Conservation (phyloP, 2,113 vertebrate genomes). For the Argyrosomus japonicus region DNA sequence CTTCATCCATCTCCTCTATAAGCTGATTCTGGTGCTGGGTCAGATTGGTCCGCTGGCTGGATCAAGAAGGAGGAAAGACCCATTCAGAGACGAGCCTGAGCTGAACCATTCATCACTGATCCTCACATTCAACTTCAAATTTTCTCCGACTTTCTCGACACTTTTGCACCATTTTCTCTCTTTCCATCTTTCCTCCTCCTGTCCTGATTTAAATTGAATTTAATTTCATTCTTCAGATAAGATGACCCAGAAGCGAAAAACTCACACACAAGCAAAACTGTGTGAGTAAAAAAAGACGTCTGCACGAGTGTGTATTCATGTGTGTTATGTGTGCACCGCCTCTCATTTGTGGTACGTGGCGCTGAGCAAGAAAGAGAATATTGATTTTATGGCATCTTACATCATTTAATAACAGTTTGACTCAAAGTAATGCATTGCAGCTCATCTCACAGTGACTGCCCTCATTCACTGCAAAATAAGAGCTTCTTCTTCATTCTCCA, state of each 20-base stretch:
- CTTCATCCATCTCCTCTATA: background rate
- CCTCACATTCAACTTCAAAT: constrained; percentile 1
- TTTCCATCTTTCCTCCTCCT: background rate
- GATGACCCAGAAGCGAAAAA: constrained; percentile 42
- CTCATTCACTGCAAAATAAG: constrained; percentile 17
- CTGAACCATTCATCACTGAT: background rate
- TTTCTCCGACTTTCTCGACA: background rate
- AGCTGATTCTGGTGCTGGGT: constrained; percentile 12
- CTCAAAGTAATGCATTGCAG: constrained; percentile 12
- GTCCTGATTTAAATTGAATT: background rate
- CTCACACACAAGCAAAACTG: background rate
- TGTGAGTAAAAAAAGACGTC: background rate
- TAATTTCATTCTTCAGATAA: constrained; percentile 17
- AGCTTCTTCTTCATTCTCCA: constrained; percentile 1
- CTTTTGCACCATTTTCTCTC: background rate
- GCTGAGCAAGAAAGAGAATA: constrained; percentile 45
- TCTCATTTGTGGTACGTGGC: background rate
- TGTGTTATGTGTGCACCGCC: background rate
- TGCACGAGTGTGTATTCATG: background rate
- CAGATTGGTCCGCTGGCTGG: background rate
- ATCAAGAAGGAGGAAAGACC: background rate
- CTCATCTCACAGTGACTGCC: constrained; percentile 12
- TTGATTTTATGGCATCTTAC: constrained; percentile 54
- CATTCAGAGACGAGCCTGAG: background rate
- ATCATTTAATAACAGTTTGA: constrained; percentile 51